Conservation (phyloP, 2,797 vertebrate species). For the Ispidina lecontei region DNA sequence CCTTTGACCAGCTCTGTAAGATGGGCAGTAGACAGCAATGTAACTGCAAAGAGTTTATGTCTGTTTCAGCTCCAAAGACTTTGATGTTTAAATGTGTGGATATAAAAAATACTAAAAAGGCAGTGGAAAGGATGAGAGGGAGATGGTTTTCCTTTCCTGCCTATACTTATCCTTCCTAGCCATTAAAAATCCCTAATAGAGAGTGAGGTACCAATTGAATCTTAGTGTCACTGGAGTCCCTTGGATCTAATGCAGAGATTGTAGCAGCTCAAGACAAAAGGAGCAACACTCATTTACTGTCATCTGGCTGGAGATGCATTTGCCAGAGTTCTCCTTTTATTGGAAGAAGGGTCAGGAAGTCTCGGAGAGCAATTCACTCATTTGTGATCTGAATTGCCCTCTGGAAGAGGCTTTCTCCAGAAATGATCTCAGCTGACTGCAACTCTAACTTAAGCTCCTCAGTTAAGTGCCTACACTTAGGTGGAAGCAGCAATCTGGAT, state of each 20-base stretch:
- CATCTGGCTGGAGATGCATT: background rate
- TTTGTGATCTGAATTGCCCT: background rate
- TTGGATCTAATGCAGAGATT: background rate
- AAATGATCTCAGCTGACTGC: background rate
- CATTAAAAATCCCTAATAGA: slow-evolving; percentile 7
- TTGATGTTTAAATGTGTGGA: background rate
- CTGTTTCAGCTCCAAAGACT: background rate
- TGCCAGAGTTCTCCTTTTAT: background rate
- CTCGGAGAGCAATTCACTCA: background rate
- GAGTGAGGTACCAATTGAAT: background rate
- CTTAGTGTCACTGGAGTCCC: background rate
- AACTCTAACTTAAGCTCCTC: background rate
- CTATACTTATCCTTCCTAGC: background rate
- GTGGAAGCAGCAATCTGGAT: slow-evolving; percentile 3
- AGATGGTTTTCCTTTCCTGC: background rate
- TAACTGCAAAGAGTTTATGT: background rate
- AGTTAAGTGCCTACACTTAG: background rate
- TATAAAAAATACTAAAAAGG: background rate
- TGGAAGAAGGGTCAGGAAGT: background rate
- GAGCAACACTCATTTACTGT: background rate
- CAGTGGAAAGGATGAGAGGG: background rate
- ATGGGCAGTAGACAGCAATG: background rate
- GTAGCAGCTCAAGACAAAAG: background rate
- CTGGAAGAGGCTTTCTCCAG: background rate
- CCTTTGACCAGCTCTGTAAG: background rate